Percentiles rank a stretch among this genome's conserved stretches.
phyloP scores from a whole-genome alignment of 2,113 vertebrate genomes.

The Tiliqua scincoides region DNA sequence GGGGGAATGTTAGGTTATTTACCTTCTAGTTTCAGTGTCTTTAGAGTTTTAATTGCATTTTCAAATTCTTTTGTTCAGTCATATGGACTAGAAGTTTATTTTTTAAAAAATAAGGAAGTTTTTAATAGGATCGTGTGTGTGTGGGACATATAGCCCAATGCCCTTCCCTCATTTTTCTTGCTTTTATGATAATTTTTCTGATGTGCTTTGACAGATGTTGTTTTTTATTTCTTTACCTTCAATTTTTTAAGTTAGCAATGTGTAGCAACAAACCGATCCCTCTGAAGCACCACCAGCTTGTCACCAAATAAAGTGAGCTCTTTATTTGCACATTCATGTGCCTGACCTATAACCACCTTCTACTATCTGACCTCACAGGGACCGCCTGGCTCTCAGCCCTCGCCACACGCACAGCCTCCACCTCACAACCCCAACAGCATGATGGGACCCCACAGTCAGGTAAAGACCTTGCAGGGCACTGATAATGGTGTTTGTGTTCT shows the following conservation, averaged over 20 bases:
- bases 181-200: constrained; percentile 27
- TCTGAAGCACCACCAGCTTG: constrained; percentile 59
- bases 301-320: constrained; percentile 74
- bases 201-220: constrained; percentile 64
- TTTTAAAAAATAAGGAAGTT: neutral
- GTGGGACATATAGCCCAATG: neutral
- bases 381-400: constrained; percentile 98
- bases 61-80: neutral
- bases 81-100: neutral
- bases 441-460: constrained; percentile 99
- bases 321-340: constrained; percentile 79
- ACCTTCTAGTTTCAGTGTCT: neutral
- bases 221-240: constrained; percentile 35
- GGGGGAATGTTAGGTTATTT: neutral
- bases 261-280: neutral
- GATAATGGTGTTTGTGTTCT: constrained; percentile 59
- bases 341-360: constrained; percentile 82
- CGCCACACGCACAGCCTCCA: constrained; percentile 97
- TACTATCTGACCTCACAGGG: constrained; percentile 91
- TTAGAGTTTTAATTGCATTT: constrained; percentile 5
- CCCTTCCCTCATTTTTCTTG: neutral
- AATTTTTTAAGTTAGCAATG: constrained; percentile 42
- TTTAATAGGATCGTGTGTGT: neutral
- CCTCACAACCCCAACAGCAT: constrained; percentile 99
- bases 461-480: constrained; percentile 82